These are phyloP conservation scores for Acanthaster planci DNA, from an alignment of 35 echinoderm and acorn worm genomes.

Conservation along the genomic window DNA sequence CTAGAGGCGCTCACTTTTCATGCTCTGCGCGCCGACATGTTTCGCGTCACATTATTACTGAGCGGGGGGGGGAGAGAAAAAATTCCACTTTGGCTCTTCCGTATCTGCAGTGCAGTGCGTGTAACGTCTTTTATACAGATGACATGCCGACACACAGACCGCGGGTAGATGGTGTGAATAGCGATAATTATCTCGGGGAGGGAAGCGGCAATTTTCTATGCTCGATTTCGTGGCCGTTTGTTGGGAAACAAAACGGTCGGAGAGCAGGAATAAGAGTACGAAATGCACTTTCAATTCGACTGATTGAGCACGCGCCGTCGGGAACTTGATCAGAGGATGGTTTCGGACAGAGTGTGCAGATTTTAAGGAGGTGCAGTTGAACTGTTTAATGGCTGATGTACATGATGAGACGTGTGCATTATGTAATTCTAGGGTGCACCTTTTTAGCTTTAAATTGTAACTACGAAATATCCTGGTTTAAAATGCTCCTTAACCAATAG, in stretches of 20 bases:
- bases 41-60: not conserved
- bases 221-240: constrained; percentile 5
- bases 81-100: too few relatives aligned
- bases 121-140: not conserved
- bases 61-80: not conserved
- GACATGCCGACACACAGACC: not conserved
- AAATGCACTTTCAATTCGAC: not conserved
- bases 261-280: not conserved
- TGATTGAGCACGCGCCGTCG: not conserved
- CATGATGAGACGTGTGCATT: too few relatives aligned
- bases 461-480: too few relatives aligned
- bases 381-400: too few relatives aligned
- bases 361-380: too few relatives aligned
- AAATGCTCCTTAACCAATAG: too few relatives aligned
- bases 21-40: constrained; percentile 17
- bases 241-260: not conserved
- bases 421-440: too few relatives aligned
- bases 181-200: constrained; percentile 9
- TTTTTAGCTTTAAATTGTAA: too few relatives aligned
- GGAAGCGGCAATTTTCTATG: constrained; percentile 10
- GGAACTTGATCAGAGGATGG: not conserved
- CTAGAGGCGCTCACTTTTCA: constrained; percentile 15
- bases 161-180: constrained; percentile 3
- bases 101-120: not conserved
- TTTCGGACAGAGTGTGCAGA: too few relatives aligned